Evolutionary conservation across 2,888 invertebrate species (phyloP), one percentile per base, ranked within the genome.

Genomic region (Hoplodrina blanda): DNA sequence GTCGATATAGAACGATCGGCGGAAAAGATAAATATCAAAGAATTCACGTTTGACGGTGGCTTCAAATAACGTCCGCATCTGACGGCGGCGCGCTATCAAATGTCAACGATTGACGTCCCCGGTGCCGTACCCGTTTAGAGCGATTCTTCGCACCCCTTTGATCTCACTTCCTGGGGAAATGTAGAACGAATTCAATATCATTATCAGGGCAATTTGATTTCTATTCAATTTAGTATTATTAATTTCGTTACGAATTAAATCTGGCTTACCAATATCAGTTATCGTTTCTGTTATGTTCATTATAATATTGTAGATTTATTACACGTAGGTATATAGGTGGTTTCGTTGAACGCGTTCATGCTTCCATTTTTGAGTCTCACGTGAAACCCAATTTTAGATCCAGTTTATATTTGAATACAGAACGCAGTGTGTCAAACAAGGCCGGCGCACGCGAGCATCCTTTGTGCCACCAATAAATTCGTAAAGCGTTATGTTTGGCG

Each of bases 1-100:
- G 15, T 55, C 61, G 33, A 49, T 54, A 25, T 19, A 54, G 46
- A 37, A 19, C 13, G 55, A 62, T 53, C 46, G 11, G 49, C 67
- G 67, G 75, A 56, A 75, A 75, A 64, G 78, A 78, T 78, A 78
- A 67, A 79, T 70, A 61, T 80, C 72, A 72, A 80, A 76, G 73
- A 67, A 75, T 70, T 79, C 54, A 62, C 61, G 52, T 67, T 13
- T 65, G 62, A 53, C 64, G 67, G 62, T 57, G 74, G 74, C 74
- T 67, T 74, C 69, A 69, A 78, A 74, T 76, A 64, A 55, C 69
- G 55, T 44, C 44, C 49, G 62, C 64, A 57, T 80, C 53, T 60
- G 55, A 62, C 66, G 62, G 54, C 55, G 63, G 54, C 55, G 63
- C 44, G 73, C 55, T 73, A 63, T 80, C 80, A 59, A 57, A 65